Percentiles rank a stretch among this genome's conserved stretches.
Evolutionary conservation across 2,888 invertebrate genomes (phyloP).

Genomic region (Trilocha varians): DNA sequence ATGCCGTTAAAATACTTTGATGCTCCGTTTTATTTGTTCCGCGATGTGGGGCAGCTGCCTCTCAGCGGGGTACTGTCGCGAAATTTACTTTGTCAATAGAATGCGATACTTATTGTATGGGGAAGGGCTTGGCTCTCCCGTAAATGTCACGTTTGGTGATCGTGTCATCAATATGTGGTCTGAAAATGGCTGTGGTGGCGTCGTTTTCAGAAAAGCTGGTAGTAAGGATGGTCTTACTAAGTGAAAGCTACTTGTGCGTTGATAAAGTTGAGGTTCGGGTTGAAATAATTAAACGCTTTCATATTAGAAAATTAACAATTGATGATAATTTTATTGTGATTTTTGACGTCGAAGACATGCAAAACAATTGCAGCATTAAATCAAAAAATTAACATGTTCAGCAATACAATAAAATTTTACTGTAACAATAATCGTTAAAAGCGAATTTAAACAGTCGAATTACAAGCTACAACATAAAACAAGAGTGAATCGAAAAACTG

Average conservation of each 20-base stretch:
- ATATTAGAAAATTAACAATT: too few relatives aligned
- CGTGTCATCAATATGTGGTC: background rate
- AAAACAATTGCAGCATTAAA: background rate
- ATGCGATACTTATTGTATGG: background rate
- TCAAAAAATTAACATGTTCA: background rate
- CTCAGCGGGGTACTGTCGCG: constrained; percentile 31
- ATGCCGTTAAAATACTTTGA: constrained; percentile 21
- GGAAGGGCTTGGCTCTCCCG: background rate
- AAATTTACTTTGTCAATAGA: background rate
- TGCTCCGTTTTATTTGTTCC: constrained; percentile 29
- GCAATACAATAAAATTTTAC: background rate
- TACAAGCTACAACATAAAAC: constrained; percentile 6
- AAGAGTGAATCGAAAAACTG: constrained; percentile 21
- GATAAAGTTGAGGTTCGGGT: too few relatives aligned
- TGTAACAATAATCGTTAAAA: background rate
- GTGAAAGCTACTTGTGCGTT: too few relatives aligned
- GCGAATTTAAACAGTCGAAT: background rate
- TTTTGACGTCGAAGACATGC: background rate
- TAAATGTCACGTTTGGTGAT: background rate
- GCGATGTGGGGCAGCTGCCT: constrained; percentile 41
- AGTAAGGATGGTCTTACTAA: too few relatives aligned
- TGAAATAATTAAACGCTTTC: too few relatives aligned
- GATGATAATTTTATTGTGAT: background rate
- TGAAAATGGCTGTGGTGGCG: too few relatives aligned
- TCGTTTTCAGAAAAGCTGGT: too few relatives aligned